phyloP scores from a whole-genome alignment of 2,888 invertebrate genomes.

The Philopedon plagiatum region DNA sequence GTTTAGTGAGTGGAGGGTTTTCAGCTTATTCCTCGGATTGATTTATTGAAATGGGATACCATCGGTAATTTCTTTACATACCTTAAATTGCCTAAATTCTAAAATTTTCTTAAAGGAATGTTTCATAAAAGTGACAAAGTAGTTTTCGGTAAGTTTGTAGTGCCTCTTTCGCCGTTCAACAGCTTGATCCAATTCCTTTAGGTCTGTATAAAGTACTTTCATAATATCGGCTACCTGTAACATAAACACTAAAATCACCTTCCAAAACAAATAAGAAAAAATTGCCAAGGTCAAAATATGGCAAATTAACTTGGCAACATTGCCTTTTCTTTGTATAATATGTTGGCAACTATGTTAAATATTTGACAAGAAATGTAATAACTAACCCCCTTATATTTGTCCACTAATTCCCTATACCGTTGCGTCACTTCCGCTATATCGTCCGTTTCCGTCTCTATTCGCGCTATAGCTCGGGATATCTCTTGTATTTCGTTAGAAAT shows the following conservation, averaged over 20 bases:
- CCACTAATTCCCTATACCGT: constrained; percentile 61
- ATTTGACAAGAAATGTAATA: background rate
- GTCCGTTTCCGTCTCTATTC: constrained; percentile 67
- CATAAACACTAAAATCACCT: too few relatives aligned
- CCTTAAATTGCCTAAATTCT: constrained; percentile 73
- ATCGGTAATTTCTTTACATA: too few relatives aligned
- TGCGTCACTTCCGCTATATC: constrained; percentile 58
- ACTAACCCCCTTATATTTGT: constrained; percentile 59
- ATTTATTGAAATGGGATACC: too few relatives aligned
- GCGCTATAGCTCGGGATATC: constrained; percentile 67
- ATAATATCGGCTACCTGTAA: constrained; percentile 59
- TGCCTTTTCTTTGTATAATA: too few relatives aligned
- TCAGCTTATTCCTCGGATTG: too few relatives aligned
- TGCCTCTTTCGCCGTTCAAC: constrained; percentile 62
- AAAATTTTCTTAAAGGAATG: constrained; percentile 72
- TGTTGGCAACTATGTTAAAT: background rate
- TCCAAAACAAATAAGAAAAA: too few relatives aligned
- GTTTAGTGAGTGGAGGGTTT: too few relatives aligned
- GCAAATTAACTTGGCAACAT: too few relatives aligned
- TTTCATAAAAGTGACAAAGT: constrained; percentile 66
- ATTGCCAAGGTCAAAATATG: too few relatives aligned
- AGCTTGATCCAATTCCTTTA: constrained; percentile 59
- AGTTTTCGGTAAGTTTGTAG: constrained; percentile 65
- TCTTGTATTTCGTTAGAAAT: constrained; percentile 68
- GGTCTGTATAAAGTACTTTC: constrained; percentile 55